Evolutionary conservation across 2,797 vertebrate genomes (phyloP).

Genomic region (Todus mexicanus): DNA sequence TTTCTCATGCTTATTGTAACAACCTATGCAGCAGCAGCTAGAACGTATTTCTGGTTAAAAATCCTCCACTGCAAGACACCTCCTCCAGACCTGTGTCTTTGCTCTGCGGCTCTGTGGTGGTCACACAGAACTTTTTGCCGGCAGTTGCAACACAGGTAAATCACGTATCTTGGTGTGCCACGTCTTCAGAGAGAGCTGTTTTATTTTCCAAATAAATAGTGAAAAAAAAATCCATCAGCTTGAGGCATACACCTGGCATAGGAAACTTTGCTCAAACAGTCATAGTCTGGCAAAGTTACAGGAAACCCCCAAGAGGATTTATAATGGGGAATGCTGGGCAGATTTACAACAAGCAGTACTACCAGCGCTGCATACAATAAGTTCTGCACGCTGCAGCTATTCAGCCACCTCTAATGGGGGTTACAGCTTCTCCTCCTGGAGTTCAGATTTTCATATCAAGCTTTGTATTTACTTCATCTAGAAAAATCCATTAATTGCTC

Average conservation of each 20-base stretch:
- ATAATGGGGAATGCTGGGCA: background rate
- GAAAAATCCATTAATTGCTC: conserved; percentile 27
- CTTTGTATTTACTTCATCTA: background rate
- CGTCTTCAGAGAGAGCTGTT: background rate
- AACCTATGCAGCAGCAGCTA: background rate
- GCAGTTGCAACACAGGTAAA: background rate
- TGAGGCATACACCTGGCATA: conserved; percentile 37
- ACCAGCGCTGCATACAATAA: background rate
- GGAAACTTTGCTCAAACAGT: conserved; percentile 17
- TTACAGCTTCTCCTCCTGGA: background rate
- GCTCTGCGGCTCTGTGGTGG: background rate
- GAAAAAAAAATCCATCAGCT: conserved; percentile 30
- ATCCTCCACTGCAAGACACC: background rate
- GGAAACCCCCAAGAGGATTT: conserved; percentile 6
- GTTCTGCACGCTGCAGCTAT: background rate
- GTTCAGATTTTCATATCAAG: background rate
- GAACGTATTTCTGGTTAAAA: background rate
- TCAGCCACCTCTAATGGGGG: background rate
- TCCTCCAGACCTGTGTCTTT: background rate
- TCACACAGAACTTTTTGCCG: background rate
- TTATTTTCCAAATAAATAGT: conserved; percentile 24
- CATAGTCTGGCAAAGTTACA: conserved; percentile 20
- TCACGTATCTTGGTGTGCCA: background rate
- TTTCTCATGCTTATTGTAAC: background rate
- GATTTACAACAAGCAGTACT: background rate